A percentile compares a stretch with the other conserved stretches of the same genome.
phyloP scores from a whole-genome alignment of 2,113 vertebrate genomes.

The Eolophus roseicapilla region DNA sequence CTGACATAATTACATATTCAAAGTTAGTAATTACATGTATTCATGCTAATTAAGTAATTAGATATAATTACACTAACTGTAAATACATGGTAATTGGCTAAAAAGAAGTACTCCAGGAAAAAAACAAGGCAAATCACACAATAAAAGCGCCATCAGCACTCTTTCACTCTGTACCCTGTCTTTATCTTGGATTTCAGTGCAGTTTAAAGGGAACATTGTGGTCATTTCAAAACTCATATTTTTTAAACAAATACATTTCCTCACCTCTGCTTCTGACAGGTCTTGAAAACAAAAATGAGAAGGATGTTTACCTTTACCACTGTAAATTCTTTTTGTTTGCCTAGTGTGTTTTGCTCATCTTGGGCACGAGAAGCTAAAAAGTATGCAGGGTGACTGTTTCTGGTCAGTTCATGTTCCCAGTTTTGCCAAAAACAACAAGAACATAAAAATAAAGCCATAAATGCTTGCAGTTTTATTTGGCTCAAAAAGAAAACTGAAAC shows the following conservation, averaged over 20 bases:
- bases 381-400: conserved; percentile 33
- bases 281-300: not conserved
- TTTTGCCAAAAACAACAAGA: not conserved
- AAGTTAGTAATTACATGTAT: conserved; percentile 73
- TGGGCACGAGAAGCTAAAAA: conserved; percentile 2
- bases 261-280: not conserved
- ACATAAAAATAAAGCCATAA: not conserved
- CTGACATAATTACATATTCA: conserved; percentile 65
- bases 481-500: not conserved
- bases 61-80: conserved; percentile 73
- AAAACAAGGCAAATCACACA: conserved; percentile 62
- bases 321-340: not conserved
- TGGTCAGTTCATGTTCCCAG: not conserved
- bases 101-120: conserved; percentile 65
- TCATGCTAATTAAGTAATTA: conserved; percentile 78
- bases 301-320: not conserved
- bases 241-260: conserved; percentile 10
- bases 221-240: conserved; percentile 18
- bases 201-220: conserved; percentile 29
- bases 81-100: conserved; percentile 74
- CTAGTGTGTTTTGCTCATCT: not conserved
- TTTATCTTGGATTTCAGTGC: conserved; percentile 28
- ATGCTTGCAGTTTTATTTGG: not conserved
- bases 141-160: conserved; percentile 51
- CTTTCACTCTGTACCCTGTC: conserved; percentile 29